phyloP scores from a whole-genome alignment of 2,888 invertebrate genomes.

The Phoenoteleia sp. region DNA sequence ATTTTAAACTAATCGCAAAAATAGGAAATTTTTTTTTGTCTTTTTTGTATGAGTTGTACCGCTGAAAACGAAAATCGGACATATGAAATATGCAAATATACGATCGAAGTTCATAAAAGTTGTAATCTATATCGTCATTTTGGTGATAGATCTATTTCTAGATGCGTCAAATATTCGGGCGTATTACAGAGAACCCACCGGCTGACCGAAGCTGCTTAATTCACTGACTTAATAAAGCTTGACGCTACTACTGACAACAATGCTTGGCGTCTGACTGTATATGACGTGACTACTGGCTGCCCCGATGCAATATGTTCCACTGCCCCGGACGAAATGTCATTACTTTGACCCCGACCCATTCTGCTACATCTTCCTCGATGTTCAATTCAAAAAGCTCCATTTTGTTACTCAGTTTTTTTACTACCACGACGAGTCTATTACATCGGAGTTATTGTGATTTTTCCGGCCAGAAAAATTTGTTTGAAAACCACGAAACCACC shows the following conservation, averaged over 20 bases:
- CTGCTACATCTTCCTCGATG: conserved; percentile 16
- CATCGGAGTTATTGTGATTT: neutral
- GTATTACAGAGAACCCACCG: conserved; percentile 11
- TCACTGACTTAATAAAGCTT: conserved; percentile 61
- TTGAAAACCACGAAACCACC: neutral
- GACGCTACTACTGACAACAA: conserved; percentile 61
- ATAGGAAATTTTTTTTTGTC: too few relatives aligned
- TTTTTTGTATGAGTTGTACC: too few relatives aligned
- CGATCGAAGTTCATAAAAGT: neutral
- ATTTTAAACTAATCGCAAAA: too few relatives aligned
- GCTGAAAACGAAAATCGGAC: too few relatives aligned
- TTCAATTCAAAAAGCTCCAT: conserved; percentile 33
- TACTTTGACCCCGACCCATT: conserved; percentile 25
- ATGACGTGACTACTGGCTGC: conserved; percentile 57
- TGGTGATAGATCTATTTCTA: neutral
- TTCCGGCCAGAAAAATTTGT: neutral
- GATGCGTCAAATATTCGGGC: conserved; percentile 24
- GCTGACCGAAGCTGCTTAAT: conserved; percentile 58
- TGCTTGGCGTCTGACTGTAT: conserved; percentile 54
- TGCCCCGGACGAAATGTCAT: conserved; percentile 52
- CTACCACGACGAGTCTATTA: neutral
- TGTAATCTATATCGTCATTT: neutral
- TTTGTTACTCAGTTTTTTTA: conserved; percentile 34
- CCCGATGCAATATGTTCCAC: conserved; percentile 58
- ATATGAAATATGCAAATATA: too few relatives aligned